phyloP scores from a whole-genome alignment of 2,888 invertebrate species.

The Mesorhabditis sp. region DNA sequence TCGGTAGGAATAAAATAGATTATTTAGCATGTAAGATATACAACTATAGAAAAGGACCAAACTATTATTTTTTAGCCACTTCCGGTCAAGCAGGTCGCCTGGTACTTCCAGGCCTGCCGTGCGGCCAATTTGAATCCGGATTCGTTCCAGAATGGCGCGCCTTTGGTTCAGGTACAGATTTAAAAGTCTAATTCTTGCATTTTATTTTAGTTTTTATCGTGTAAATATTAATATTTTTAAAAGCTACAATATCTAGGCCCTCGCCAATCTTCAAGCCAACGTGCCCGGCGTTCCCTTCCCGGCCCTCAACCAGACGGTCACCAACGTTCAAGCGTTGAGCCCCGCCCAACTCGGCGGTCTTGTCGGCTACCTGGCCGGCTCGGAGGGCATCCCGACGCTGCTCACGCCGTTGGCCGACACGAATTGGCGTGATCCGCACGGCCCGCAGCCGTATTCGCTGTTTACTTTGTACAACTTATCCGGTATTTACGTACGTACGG shows the following conservation, averaged over 20 bases:
- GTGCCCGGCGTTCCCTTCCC: conserved; percentile 25
- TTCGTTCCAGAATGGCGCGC: conserved; percentile 22
- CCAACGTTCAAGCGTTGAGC: conserved; percentile 13
- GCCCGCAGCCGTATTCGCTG: conserved; percentile 18
- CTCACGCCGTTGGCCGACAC: conserved; percentile 38
- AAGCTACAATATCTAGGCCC: no score
- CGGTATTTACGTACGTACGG: no score
- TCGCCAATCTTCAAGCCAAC: no score
- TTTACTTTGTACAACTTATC: neutral
- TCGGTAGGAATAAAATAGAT: conserved; percentile 17
- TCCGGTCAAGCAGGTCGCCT: conserved; percentile 27
- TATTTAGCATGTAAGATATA: neutral
- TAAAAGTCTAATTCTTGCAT: no score
- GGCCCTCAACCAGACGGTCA: conserved; percentile 26
- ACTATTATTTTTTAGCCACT: conserved; percentile 21
- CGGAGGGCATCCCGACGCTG: conserved; percentile 21
- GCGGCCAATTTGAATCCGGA: neutral
- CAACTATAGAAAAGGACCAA: neutral
- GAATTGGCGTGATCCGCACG: conserved; percentile 48
- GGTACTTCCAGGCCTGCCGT: conserved; percentile 26
- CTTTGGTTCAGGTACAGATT: neutral
- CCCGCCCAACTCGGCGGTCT: conserved; percentile 23
- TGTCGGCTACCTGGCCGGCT: conserved; percentile 7
- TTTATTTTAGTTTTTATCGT: no score
- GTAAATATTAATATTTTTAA: no score